A percentile compares a stretch with the other conserved stretches of the same genome.
Conservation (phyloP, 2,888 invertebrate species). For the Stenchaetothrips biformis region DNA sequence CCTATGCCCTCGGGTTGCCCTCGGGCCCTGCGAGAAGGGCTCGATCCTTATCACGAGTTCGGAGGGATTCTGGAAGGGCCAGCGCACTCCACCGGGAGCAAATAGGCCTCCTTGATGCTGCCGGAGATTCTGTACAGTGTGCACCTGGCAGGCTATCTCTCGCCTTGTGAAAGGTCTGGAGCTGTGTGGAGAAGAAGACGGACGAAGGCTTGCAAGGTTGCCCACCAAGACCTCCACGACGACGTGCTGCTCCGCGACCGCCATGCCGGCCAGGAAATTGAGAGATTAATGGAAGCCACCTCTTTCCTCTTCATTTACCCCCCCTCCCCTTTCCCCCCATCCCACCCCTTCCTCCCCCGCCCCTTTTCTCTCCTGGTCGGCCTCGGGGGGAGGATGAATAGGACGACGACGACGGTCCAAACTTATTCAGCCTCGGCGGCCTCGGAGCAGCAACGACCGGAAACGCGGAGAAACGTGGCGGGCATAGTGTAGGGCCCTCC, state of each 20-base stretch:
- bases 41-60: too few species aligned
- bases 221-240: neutral
- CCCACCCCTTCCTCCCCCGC: neutral
- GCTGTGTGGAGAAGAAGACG: too few species aligned
- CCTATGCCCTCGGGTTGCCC: too few species aligned
- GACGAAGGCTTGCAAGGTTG: too few species aligned
- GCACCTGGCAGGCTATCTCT: too few species aligned
- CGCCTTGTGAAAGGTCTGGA: too few species aligned
- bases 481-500: neutral
- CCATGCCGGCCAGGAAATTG: constrained; percentile 1
- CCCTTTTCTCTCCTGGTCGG: neutral
- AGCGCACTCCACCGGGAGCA: too few species aligned
- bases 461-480: neutral
- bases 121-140: too few species aligned
- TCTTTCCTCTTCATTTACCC: neutral
- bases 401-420: neutral
- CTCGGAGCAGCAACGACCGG: neutral
- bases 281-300: constrained; percentile 17
- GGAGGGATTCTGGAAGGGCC: too few species aligned
- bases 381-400: neutral
- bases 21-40: too few species aligned
- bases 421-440: neutral
- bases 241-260: neutral
- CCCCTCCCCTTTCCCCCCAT: neutral
- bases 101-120: too few species aligned